Evolutionary conservation across 2,113 vertebrate genomes (phyloP), one percentile per base, ranked within the genome.

Genomic region (Callospermophilus lateralis): DNA sequence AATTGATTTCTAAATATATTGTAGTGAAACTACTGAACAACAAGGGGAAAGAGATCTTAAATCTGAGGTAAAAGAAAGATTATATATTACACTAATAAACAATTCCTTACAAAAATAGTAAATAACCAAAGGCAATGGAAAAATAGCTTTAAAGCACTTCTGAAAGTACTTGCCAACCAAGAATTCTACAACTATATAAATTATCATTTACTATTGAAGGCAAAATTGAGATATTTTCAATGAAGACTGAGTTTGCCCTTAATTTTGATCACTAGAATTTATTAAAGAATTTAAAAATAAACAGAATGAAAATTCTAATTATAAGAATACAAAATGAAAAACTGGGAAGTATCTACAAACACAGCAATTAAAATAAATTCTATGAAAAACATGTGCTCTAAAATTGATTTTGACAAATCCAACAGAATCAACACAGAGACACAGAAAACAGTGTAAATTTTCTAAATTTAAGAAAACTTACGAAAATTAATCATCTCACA

Each of bases 281-380:
- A 42, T 65, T 74, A 80, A 95, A 85, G 12, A 53, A 73, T 37
- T 4, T 80, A 81, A 45, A 11, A 81, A 84, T 89, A 96, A 65
- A 70, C 53, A 68, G 7, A 92, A 48, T 48, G 34, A 86, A 90
- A 95, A 74, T 61, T 87, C 39, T 91, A 58, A 95, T 92, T 53
- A 84, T 86, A 42, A 86, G 83, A 89, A 73, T 80, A 74, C 5
- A 93, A 65, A 93, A 72, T 84, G n/a, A 79, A 81, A 92, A 79
- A 63, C 30, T 63, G 42, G 37, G 39, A 92, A 53, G 51, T 70
- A 83, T 70, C 61, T 19, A 39, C 22, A 84, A 79, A 58, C 1
- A 58, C 1, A 84, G 17, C 12, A 51, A 30, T 79, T 79, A 73
- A 89, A 80, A 67, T 51, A 80, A 83, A 87, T 16, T 24, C 32